Conservation (phyloP, 2,888 invertebrate genomes). For the Cataglyphis livida region DNA sequence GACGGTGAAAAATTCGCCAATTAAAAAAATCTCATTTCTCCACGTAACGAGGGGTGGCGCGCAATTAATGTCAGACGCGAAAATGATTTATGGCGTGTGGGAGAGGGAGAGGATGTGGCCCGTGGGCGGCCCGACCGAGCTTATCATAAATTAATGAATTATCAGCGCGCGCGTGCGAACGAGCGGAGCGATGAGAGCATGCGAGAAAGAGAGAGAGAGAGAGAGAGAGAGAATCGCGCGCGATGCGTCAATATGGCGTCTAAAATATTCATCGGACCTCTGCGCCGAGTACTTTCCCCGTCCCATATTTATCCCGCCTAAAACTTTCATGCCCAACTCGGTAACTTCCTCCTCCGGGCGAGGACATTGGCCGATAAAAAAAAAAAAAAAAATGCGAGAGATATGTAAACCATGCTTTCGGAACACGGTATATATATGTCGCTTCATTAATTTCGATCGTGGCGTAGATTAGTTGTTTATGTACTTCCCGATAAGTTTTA, state of each 20-base stretch:
- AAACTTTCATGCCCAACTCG: conserved; percentile 55
- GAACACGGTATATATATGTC: neutral
- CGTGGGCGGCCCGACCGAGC: conserved; percentile 73
- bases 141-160: conserved; percentile 85
- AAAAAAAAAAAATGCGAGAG: neutral
- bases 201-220: conserved; percentile 36
- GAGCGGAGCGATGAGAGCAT: conserved; percentile 56
- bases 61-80: conserved; percentile 84
- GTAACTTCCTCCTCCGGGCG: conserved; percentile 20
- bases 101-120: conserved; percentile 67
- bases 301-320: conserved; percentile 60
- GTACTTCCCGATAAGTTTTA: neutral
- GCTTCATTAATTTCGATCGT: neutral
- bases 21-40: conserved; percentile 85
- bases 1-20: conserved; percentile 83
- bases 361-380: conserved; percentile 32
- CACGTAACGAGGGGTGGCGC: conserved; percentile 83
- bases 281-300: conserved; percentile 47
- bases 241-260: conserved; percentile 73
- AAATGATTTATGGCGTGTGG: conserved; percentile 83
- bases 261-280: conserved; percentile 76
- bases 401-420: neutral
- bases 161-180: conserved; percentile 76
- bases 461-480: neutral
- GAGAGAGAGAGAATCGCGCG: conserved; percentile 65